Base-by-base conservation (phyloP, 2,113 vertebrate species). In the Pangasianodon gigas region DNA sequence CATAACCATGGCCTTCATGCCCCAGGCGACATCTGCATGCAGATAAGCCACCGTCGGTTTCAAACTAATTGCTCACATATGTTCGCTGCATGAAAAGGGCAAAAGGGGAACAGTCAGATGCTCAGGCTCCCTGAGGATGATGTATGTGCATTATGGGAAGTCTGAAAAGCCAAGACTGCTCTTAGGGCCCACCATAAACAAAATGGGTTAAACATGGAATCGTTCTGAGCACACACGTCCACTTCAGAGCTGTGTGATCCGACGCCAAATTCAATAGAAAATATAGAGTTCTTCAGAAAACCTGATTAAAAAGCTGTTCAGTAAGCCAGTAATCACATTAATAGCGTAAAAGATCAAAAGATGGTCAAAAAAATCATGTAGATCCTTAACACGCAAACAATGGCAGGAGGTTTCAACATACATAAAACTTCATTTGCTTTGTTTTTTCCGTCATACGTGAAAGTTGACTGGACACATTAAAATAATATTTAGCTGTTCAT, bases 11-110 rank as follows among this genome's bases (percentile, higher is more conserved):
- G 46, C 48, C 54, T 83, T 44, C 21, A 4, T 88, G 87, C 60
- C 60, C 62, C 26, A 44, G 62, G 77, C 62, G 14, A 88, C 62
- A 65, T 69, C 85, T 90, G 77, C 79, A 74, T 84, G 85, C 79
- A 83, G 89, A 90, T 87, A 82, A 90, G 81, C 89, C 65, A 83
- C 89, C 29, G 84, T 46, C 29, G 65, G 77, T 74, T 87, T 54
- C 41, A 82, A 21, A 84, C 29, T 88, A 88, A 88, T 67, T 62
- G 87, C 67, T 88, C 65, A 58, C 80, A 84, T 84, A 83, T 88
- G 87, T 84, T 74, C 62, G 26, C 58, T 51, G 75, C 75, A 60
- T 65, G 86, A 81, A 65, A 62, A 56, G 46, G 80, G 65, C 46
- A 67, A 83, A 69, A 44, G 79, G 48, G 62, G 32, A 88, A 88